Evolutionary conservation across 2,113 vertebrate species (phyloP).

Genomic region (Campylomormyrus tamandua): DNA sequence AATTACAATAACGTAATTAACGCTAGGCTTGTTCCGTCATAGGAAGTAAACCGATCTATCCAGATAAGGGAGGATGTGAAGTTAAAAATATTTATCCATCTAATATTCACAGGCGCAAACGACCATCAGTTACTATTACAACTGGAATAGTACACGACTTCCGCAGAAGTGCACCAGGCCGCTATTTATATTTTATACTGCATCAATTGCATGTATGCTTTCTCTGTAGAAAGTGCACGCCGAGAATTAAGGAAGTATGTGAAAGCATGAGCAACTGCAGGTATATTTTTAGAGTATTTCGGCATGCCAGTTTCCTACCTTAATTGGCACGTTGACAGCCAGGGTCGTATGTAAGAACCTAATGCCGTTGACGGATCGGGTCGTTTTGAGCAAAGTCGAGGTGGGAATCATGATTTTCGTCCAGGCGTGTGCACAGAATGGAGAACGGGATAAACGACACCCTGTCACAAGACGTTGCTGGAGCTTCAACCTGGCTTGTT

Average conservation of each 20-base stretch:
- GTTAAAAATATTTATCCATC: background rate
- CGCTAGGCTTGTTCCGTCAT: background rate
- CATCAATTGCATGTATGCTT: background rate
- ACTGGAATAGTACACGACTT: background rate
- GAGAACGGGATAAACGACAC: background rate
- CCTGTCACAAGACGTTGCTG: background rate
- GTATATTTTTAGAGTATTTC: background rate
- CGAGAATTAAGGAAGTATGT: background rate
- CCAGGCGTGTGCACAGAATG: background rate
- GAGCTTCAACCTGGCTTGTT: background rate
- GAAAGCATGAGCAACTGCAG: background rate
- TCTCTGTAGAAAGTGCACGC: background rate
- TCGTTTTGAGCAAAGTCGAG: constrained; percentile 17
- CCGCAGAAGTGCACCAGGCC: background rate
- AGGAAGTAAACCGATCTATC: background rate
- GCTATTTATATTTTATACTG: background rate
- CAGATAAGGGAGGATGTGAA: background rate
- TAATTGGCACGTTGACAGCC: constrained; percentile 51
- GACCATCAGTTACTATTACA: background rate
- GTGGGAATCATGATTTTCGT: constrained; percentile 25
- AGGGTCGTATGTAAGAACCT: constrained; percentile 40
- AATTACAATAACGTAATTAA: background rate
- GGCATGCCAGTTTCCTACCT: constrained; percentile 44
- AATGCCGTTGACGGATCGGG: background rate
- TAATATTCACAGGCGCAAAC: background rate